These are phyloP conservation scores for Bubo bubo DNA, from an alignment of 2,113 vertebrate genomes.

Conservation along the genomic window DNA sequence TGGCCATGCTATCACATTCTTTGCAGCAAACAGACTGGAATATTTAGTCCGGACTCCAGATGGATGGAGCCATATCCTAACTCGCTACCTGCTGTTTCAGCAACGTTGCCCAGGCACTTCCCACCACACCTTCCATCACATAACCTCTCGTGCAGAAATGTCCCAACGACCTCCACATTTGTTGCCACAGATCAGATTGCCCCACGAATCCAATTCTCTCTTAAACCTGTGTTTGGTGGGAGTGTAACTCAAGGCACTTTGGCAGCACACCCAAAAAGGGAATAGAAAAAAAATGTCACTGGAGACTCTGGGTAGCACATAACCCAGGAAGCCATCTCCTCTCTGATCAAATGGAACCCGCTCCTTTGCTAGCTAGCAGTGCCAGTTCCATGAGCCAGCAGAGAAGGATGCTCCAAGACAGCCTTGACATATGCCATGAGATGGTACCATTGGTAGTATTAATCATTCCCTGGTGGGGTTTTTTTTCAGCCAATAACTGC, in stretches of 20 bases:
- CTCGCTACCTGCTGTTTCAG: neutral
- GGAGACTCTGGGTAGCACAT: neutral
- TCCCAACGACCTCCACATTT: neutral
- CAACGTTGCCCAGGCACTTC: neutral
- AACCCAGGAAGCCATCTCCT: neutral
- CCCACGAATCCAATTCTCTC: neutral
- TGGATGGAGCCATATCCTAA: neutral
- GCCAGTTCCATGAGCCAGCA: neutral
- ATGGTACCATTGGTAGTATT: neutral
- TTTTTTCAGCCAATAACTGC: neutral
- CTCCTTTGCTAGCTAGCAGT: neutral
- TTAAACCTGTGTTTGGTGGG: neutral
- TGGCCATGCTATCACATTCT: neutral
- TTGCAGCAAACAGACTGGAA: neutral
- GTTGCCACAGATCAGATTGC: neutral
- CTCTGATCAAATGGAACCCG: neutral
- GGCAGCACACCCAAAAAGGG: neutral
- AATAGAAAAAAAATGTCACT: neutral
- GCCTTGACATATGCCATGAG: neutral
- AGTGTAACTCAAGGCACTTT: neutral
- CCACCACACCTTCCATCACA: neutral
- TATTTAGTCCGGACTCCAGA: neutral
- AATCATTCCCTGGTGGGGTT: fast-evolving
- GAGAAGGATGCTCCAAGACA: neutral
- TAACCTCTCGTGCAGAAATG: neutral